phyloP scores from a whole-genome alignment of 1,140 invertebrate species.

The Latrodectus geometricus region DNA sequence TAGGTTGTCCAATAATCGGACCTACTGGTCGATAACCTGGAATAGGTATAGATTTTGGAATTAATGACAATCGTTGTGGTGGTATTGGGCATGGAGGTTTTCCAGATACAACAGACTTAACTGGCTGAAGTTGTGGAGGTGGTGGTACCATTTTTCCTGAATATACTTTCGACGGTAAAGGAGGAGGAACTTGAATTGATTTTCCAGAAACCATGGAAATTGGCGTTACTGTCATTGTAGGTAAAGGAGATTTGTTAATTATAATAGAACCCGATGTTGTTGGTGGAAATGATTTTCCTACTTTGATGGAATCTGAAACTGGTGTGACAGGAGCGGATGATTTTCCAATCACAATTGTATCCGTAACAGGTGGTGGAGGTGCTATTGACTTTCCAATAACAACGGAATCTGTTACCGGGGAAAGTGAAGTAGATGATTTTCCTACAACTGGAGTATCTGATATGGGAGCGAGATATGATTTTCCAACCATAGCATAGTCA shows the following conservation, averaged over 20 bases:
- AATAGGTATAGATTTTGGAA: background rate
- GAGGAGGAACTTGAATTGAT: background rate
- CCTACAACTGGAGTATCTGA: too few species aligned
- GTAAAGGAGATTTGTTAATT: too few species aligned
- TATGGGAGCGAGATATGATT: background rate
- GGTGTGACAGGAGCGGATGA: too few species aligned
- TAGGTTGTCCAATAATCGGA: background rate
- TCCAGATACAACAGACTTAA: conserved; percentile 3
- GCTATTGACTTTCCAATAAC: conserved; percentile 1
- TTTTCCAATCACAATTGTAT: too few species aligned
- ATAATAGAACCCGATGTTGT: too few species aligned
- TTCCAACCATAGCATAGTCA: background rate
- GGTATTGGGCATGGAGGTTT: conserved; percentile 41
- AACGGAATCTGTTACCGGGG: background rate
- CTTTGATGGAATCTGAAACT: too few species aligned
- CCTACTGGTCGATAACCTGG: background rate
- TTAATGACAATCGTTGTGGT: background rate
- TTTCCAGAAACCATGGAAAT: too few species aligned
- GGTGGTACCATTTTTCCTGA: conserved; percentile 11
- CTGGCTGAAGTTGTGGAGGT: conserved; percentile 10
- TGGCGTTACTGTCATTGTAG: too few species aligned
- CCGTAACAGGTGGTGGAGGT: background rate
- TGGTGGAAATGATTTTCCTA: too few species aligned
- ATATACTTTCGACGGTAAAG: background rate
- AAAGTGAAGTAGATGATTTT: too few species aligned